Conservation (phyloP, 2,113 vertebrate genomes). For the Entosphenus tridentatus region DNA sequence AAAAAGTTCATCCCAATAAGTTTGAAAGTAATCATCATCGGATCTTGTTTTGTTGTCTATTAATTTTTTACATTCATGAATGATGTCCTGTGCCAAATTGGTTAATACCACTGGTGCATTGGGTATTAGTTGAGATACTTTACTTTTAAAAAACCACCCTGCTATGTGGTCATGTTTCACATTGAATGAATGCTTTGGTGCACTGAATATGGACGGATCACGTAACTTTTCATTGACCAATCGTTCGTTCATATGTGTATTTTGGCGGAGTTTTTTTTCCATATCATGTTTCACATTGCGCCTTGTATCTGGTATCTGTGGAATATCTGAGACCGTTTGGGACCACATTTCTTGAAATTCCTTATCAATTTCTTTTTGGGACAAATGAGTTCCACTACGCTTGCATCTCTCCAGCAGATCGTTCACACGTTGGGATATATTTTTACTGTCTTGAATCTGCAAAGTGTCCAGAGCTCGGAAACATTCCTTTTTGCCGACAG, state of each 20-base stretch:
- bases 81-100: constrained; percentile 12
- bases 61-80: constrained; percentile 12
- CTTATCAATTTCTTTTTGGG: constrained; percentile 16
- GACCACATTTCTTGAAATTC: constrained; percentile 30
- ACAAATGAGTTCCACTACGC: constrained; percentile 13
- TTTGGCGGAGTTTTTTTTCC: constrained; percentile 17
- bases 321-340: constrained; percentile 17
- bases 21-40: constrained; percentile 8
- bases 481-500: constrained; percentile 16
- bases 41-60: too few relatives aligned
- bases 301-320: constrained; percentile 15
- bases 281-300: constrained; percentile 17
- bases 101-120: too few relatives aligned
- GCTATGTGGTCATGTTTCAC: constrained; percentile 17
- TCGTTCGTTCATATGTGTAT: constrained; percentile 18
- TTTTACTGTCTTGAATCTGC: constrained; percentile 14
- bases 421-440: constrained; percentile 18
- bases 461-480: constrained; percentile 17
- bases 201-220: constrained; percentile 12
- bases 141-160: constrained; percentile 11
- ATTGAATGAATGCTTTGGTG: constrained; percentile 10
- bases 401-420: constrained; percentile 17
- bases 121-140: constrained; percentile 1
- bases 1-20: too few relatives aligned
- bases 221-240: constrained; percentile 19